These are phyloP conservation scores for Cisticola juncidis DNA, from an alignment of 2,113 vertebrate species.

Conservation along the genomic window DNA sequence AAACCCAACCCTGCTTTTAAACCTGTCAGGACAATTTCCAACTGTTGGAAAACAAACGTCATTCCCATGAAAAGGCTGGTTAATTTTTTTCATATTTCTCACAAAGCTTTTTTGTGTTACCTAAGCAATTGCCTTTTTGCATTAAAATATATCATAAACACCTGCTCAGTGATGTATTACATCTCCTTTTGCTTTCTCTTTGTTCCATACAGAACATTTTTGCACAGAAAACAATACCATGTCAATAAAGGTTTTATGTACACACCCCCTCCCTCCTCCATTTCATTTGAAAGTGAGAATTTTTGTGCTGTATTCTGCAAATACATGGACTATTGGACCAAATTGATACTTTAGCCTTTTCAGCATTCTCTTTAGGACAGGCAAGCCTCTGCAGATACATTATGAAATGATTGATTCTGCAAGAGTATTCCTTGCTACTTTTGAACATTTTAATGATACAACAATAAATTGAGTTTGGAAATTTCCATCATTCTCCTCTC, in stretches of 20 bases:
- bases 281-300: neutral
- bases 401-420: slow-evolving; percentile 42
- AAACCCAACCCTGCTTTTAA: neutral
- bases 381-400: slow-evolving; percentile 1
- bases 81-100: neutral
- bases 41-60: neutral
- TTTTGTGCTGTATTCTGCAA: neutral
- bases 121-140: neutral
- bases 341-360: slow-evolving; percentile 29
- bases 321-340: neutral
- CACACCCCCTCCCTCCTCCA: neutral
- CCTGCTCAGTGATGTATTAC: neutral
- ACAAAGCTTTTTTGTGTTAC: rapidly evolving
- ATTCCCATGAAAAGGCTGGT: neutral
- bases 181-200: neutral
- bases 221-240: neutral
- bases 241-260: neutral
- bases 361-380: neutral
- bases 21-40: neutral
- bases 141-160: neutral
- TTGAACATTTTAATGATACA: neutral
- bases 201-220: neutral
- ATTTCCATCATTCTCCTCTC: slow-evolving; percentile 25
- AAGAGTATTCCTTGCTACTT: slow-evolving; percentile 10
- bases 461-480: slow-evolving; percentile 36